Conservation (phyloP, 2,113 vertebrate genomes). For the Panthera uncia region DNA sequence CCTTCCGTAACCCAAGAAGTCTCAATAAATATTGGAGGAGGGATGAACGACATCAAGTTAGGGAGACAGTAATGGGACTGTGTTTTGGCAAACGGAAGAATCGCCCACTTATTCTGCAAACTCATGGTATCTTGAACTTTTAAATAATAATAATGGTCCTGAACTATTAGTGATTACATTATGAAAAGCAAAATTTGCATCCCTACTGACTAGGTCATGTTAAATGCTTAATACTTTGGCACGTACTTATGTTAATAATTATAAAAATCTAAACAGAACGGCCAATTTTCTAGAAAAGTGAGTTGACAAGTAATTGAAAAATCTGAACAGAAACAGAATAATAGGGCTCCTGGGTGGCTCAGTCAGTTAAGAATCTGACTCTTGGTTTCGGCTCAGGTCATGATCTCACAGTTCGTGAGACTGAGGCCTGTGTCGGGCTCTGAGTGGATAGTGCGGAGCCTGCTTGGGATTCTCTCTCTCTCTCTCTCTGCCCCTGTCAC, state of each 20-base stretch:
- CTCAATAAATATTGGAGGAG: not conserved
- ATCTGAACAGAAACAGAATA: not conserved
- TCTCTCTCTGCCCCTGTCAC: no score
- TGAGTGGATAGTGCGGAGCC: no score
- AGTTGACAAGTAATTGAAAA: not conserved
- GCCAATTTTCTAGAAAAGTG: not conserved
- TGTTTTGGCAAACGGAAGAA: not conserved
- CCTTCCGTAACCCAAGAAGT: no score
- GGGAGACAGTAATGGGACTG: not conserved
- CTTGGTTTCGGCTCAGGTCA: no score
- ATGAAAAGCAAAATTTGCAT: accelerated
- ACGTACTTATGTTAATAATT: not conserved
- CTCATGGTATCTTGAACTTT: not conserved
- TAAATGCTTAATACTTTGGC: not conserved
- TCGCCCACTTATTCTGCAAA: not conserved
- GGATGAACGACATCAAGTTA: accelerated
- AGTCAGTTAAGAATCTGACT: no score
- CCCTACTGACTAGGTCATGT: no score
- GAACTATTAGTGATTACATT: no score
- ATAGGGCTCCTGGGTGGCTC: no score
- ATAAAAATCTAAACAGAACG: not conserved
- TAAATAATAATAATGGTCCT: not conserved
- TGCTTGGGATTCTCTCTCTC: no score
- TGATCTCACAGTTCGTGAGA: no score
- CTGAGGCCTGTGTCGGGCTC: no score